These are phyloP conservation scores for Hanleya hanleyi DNA, from an alignment of 2,888 invertebrate genomes.

Conservation along the genomic window DNA sequence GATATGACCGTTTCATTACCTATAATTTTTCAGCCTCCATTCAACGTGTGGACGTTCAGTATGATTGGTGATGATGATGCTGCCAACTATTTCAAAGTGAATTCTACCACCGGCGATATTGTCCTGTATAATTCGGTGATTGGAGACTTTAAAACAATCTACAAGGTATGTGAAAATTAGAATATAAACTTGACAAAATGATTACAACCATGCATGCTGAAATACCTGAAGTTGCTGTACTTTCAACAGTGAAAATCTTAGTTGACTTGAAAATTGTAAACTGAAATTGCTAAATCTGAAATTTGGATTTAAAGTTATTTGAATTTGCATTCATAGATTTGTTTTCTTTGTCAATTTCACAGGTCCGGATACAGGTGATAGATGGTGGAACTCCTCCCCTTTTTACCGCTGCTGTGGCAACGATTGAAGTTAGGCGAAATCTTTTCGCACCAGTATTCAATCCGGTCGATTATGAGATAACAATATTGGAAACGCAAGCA, in stretches of 20 bases:
- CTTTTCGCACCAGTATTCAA: background rate
- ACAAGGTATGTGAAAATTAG: background rate
- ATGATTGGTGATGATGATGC: slow-evolving; percentile 65
- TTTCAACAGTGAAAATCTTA: no score
- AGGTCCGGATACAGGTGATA: slow-evolving; percentile 12
- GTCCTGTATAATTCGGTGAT: slow-evolving; percentile 33
- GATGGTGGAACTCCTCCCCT: slow-evolving; percentile 64
- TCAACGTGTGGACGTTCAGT: slow-evolving; percentile 52
- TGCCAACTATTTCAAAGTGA: slow-evolving; percentile 54
- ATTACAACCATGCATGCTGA: background rate
- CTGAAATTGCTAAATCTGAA: no score
- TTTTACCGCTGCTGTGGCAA: slow-evolving; percentile 33
- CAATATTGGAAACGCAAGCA: slow-evolving; percentile 55
- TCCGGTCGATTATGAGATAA: slow-evolving; percentile 36
- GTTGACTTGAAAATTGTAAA: no score
- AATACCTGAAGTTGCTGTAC: no score
- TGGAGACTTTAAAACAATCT: slow-evolving; percentile 12
- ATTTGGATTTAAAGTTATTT: no score
- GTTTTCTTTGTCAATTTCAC: no score
- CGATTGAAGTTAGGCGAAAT: slow-evolving; percentile 32
- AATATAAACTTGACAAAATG: background rate
- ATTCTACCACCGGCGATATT: slow-evolving; percentile 51
- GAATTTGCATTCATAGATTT: no score
- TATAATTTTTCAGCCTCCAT: slow-evolving; percentile 56
- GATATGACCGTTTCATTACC: no score